These are phyloP conservation scores for Gerris lacustris DNA, from an alignment of 2,888 invertebrate genomes.

Conservation along the genomic window DNA sequence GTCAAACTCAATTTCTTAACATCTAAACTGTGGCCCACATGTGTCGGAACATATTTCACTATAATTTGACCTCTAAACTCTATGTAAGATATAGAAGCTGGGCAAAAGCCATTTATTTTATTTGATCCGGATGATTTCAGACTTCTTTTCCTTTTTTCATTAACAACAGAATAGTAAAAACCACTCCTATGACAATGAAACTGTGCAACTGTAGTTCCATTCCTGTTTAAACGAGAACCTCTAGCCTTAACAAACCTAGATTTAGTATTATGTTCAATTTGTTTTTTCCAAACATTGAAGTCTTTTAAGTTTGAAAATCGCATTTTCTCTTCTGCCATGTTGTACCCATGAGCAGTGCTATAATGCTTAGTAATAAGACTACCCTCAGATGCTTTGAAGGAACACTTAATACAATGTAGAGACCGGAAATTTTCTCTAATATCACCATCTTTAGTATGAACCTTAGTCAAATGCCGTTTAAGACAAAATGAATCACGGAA, in stretches of 20 bases:
- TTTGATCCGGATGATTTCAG: not conserved
- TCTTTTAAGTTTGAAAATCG: not conserved
- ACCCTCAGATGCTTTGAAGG: not conserved
- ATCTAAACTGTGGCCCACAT: not conserved
- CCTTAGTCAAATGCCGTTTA: not conserved
- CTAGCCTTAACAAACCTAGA: not conserved
- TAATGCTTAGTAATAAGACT: not conserved
- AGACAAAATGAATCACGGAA: not conserved
- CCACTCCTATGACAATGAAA: not conserved
- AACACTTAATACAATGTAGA: not conserved
- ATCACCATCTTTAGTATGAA: not conserved
- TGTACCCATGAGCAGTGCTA: not conserved
- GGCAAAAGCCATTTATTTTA: not conserved
- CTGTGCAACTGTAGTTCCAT: not conserved
- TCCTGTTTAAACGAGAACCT: not conserved
- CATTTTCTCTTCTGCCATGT: not conserved
- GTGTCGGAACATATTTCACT: not conserved
- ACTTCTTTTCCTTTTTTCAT: not conserved
- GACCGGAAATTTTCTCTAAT: not conserved
- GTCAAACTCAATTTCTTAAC: not conserved
- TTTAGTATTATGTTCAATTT: not conserved
- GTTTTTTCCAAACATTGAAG: not conserved
- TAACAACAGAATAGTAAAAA: not conserved
- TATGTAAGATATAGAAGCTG: not conserved
- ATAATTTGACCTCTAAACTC: not conserved